phyloP scores from a whole-genome alignment of 2,888 invertebrate species.

The Micropterix aruncella region DNA sequence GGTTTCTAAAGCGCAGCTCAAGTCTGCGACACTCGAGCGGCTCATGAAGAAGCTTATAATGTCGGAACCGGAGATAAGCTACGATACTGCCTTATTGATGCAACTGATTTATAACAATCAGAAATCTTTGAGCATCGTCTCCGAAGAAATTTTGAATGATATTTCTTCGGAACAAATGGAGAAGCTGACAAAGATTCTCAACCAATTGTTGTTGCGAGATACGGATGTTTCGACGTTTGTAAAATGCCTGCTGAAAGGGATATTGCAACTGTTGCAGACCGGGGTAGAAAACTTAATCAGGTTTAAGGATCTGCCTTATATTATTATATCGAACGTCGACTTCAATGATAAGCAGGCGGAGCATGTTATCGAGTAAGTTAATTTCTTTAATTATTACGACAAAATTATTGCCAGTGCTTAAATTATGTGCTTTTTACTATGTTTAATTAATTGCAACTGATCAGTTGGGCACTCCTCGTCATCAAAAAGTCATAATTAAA shows the following conservation, averaged over 20 bases:
- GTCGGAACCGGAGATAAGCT: slow-evolving; percentile 25
- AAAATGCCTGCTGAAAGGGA: slow-evolving; percentile 36
- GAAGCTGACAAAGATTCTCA: slow-evolving; percentile 28
- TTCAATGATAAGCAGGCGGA: slow-evolving; percentile 40
- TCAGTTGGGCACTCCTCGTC: too few species aligned
- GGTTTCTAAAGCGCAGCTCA: slow-evolving; percentile 46
- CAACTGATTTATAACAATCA: slow-evolving; percentile 60
- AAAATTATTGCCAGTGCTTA: slow-evolving; percentile 1
- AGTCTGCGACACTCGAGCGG: slow-evolving; percentile 45
- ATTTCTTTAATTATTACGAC: not conserved
- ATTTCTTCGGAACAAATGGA: slow-evolving; percentile 25
- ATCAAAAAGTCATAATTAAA: too few species aligned
- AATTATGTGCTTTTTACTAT: too few species aligned
- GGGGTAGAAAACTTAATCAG: slow-evolving; percentile 29
- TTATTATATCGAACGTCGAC: slow-evolving; percentile 43
- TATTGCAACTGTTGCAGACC: slow-evolving; percentile 34
- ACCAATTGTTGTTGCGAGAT: slow-evolving; percentile 37
- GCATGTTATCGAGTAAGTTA: slow-evolving; percentile 40
- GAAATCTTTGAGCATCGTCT: slow-evolving; percentile 29
- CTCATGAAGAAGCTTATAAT: slow-evolving; percentile 34
- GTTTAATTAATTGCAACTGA: too few species aligned
- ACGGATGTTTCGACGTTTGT: slow-evolving; percentile 42
- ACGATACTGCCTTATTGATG: slow-evolving; percentile 50
- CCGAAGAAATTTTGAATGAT: slow-evolving; percentile 35
- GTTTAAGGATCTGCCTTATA: slow-evolving; percentile 39